phyloP scores from a whole-genome alignment of 2,113 vertebrate genomes.

The Rhinoptilus africanus region DNA sequence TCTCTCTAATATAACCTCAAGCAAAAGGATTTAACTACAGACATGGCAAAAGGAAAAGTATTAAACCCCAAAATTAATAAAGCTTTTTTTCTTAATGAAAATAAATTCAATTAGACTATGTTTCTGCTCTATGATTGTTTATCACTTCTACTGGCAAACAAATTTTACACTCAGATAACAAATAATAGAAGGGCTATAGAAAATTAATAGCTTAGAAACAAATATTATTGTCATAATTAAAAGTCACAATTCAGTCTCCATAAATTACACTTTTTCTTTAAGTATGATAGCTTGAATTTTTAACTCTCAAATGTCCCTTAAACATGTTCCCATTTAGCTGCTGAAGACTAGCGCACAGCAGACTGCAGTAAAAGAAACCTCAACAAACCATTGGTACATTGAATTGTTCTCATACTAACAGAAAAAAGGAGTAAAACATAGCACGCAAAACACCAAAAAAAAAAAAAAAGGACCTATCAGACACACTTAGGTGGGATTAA shows the following conservation, averaged over 20 bases:
- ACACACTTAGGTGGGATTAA: neutral
- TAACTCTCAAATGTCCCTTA: neutral
- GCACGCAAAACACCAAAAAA: neutral
- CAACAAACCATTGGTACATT: neutral
- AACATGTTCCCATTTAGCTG: neutral
- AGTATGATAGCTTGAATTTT: neutral
- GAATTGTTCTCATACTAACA: neutral
- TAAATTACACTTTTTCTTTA: neutral
- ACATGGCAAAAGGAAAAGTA: neutral
- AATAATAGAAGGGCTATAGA: constrained; percentile 7
- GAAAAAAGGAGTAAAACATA: neutral
- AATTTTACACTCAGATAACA: neutral
- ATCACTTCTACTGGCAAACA: neutral
- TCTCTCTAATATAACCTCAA: neutral
- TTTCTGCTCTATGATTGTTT: neutral
- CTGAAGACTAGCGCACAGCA: neutral
- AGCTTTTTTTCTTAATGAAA: neutral
- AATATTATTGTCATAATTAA: constrained; percentile 1
- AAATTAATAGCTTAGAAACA: constrained; percentile 35
- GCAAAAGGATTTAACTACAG: neutral
- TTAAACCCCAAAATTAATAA: neutral
- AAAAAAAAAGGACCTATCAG: neutral
- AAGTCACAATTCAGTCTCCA: constrained; percentile 7
- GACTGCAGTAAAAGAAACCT: neutral
- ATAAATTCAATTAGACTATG: neutral